Base-by-base conservation (phyloP, 2,113 vertebrate genomes). In the Notiomystis cincta region DNA sequence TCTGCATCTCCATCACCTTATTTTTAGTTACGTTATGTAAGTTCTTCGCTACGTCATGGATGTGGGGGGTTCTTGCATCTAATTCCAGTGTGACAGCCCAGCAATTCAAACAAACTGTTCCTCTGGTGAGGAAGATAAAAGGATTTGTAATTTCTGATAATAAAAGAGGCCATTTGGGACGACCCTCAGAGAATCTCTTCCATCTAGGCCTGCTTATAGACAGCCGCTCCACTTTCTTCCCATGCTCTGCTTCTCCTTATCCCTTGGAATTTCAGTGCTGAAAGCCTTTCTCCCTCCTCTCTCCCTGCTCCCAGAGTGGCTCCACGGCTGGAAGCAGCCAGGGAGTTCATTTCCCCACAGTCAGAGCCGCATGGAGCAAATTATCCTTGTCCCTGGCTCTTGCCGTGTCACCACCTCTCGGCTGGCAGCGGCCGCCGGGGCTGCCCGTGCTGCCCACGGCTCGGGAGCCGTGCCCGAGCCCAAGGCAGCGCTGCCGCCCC, bases 21-120 rank as follows among this genome's bases (percentile, higher is more conserved):
- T 98, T 98, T 98, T 98, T 98, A 98, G 98, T 96, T 60, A 21
- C 6, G 79, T 98, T 98, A 98, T 98, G 96, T 98, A 98, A 98
- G 98, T 96, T 95, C 97, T 93, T 94, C 90, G 37, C 96, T 70
- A 92, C 97, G 96, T 97, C 97, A 97, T 73, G 94, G 72, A 65
- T 93, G 91, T 80, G 94, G 96, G 97, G 98, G 97, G 97, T 95
- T 97, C 98, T 98, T 96, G 87, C 97, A 96, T 97, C 97, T 98
- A 97, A 98, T 97, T 98, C 92, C 98, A 97, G 97, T 89, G 96
- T 96, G 97, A 97, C 97, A 98, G 98, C 96, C 97, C 96, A 96
- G 95, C 97, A 89, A 96, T 91, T 96, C 97, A 87, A 95, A 97
- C 98, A 97, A 97, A 97, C 98, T 98, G 98, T 97, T 98, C 97